Percentiles rank a stretch among this genome's conserved stretches.
Conservation (phyloP, 1,140 invertebrate genomes). For the Microplitis mediator region DNA sequence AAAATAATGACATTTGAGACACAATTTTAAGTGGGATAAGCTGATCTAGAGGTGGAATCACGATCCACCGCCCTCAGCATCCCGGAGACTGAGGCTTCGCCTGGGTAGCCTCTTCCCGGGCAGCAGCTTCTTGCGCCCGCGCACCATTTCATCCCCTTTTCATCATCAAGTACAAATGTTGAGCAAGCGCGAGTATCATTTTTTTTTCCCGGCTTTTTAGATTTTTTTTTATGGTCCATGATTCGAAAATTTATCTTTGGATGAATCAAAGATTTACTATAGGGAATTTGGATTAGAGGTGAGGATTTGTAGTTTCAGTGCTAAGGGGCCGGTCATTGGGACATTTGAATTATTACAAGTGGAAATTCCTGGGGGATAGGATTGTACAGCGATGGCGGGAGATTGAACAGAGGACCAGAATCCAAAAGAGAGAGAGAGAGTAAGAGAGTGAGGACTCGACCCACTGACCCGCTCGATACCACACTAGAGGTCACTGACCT, state of each 20-base stretch:
- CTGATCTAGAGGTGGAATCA: slow-evolving; percentile 77
- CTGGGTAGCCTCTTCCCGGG: slow-evolving; percentile 61
- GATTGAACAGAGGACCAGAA: neutral
- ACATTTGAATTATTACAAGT: too few relatives aligned
- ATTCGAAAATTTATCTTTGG: neutral
- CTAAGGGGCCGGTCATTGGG: too few relatives aligned
- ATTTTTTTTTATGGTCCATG: slow-evolving; percentile 23
- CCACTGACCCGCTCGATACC: slow-evolving; percentile 64
- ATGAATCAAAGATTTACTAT: neutral
- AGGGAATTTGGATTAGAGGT: too few relatives aligned
- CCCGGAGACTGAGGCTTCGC: slow-evolving; percentile 61
- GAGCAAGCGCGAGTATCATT: slow-evolving; percentile 10
- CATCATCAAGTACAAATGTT: slow-evolving; percentile 30
- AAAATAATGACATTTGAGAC: slow-evolving; percentile 23
- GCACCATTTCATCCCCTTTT: slow-evolving; percentile 40
- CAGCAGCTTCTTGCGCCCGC: slow-evolving; percentile 61
- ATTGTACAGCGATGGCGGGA: neutral
- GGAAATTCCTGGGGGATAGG: neutral
- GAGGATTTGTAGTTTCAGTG: too few relatives aligned
- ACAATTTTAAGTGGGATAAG: slow-evolving; percentile 33
- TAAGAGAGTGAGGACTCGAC: slow-evolving; percentile 49
- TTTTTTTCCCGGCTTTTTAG: slow-evolving; percentile 3
- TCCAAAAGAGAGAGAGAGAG: slow-evolving; percentile 22
- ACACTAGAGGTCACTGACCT: slow-evolving; percentile 56
- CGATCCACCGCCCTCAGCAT: slow-evolving; percentile 76